These are phyloP conservation scores for Ypsolopha scabrella DNA, from an alignment of 2,888 invertebrate genomes.

Conservation along the genomic window DNA sequence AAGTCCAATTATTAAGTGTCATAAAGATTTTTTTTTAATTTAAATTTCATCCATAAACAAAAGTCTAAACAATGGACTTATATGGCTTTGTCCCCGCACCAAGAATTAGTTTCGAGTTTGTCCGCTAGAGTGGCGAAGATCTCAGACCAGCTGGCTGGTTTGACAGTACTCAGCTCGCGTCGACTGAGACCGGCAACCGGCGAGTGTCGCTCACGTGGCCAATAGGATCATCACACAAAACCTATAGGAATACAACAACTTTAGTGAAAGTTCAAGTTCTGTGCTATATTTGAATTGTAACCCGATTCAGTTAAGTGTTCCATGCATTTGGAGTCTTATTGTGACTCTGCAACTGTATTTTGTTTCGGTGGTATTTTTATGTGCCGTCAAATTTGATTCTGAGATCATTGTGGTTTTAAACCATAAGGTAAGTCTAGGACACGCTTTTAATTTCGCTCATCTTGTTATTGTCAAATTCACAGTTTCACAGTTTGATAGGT, in stretches of 20 bases:
- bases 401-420: background rate
- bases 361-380: constrained; percentile 1
- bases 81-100: background rate
- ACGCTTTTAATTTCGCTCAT: no score
- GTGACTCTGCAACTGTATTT: background rate
- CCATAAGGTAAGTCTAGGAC: background rate
- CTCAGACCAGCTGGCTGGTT: constrained; percentile 49
- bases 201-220: constrained; percentile 37
- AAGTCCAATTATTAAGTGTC: no score
- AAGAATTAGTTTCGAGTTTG: constrained; percentile 47
- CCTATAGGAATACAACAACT: no score
- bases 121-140: constrained; percentile 53
- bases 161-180: constrained; percentile 47
- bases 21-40: no score
- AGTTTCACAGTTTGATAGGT: no score
- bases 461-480: no score
- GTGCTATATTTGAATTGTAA: no score
- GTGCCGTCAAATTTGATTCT: constrained; percentile 1
- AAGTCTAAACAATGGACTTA: constrained; percentile 1
- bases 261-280: no score
- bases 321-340: background rate
- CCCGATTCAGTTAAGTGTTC: background rate
- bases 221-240: background rate
- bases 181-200: constrained; percentile 35
- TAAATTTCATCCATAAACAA: background rate